A percentile compares a stretch with the other conserved stretches of the same genome.
phyloP scores from a whole-genome alignment of 2,888 invertebrate species.

The Adineta ricciae region DNA sequence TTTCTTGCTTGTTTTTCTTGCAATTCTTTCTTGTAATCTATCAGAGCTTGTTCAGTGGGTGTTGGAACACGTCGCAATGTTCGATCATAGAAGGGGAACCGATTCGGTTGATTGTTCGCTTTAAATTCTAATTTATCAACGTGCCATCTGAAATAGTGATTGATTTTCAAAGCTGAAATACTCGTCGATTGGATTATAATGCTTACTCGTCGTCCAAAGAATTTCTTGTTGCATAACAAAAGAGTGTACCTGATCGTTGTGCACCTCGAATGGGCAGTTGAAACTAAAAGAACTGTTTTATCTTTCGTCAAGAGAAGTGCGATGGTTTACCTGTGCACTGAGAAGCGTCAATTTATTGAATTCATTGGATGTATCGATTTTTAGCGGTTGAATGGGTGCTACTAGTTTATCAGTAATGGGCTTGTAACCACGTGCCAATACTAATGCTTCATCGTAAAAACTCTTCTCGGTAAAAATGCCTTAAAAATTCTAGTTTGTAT shows the following conservation, averaged over 20 bases:
- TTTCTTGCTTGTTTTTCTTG: background rate
- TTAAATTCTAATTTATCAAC: slow-evolving; percentile 20
- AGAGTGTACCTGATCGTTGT: background rate
- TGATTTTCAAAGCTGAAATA: background rate
- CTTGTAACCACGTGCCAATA: background rate
- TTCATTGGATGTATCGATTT: background rate
- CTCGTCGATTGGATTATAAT: background rate
- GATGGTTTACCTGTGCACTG: background rate
- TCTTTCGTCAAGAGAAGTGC: background rate
- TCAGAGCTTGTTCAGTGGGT: background rate
- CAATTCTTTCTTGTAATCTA: background rate
- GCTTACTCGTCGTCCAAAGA: slow-evolving; percentile 16
- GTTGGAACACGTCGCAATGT: background rate
- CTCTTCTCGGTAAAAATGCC: background rate
- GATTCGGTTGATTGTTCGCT: slow-evolving; percentile 8
- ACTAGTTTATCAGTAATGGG: background rate
- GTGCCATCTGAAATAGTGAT: background rate
- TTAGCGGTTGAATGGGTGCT: background rate
- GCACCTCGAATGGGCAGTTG: slow-evolving; percentile 1
- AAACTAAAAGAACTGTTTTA: background rate
- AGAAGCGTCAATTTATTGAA: background rate
- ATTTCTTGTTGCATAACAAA: slow-evolving; percentile 11
- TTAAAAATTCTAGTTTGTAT: background rate
- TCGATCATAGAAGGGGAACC: background rate
- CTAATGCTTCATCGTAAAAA: background rate